Evolutionary conservation across 2,888 invertebrate species (phyloP), one percentile per base, ranked within the genome.

Genomic region (Plemyria rubiginata): DNA sequence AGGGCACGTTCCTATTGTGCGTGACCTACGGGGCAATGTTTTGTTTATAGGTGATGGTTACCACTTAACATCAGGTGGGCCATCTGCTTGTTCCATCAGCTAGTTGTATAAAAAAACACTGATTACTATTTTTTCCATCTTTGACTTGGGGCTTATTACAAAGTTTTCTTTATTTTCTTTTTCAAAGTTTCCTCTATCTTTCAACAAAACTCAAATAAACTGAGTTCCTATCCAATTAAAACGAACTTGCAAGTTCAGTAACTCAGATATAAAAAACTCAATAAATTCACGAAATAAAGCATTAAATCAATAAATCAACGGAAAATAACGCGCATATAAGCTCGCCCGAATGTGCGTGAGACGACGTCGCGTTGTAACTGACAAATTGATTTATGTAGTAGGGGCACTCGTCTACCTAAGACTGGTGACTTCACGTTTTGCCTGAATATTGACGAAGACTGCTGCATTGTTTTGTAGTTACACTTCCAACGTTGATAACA

Each of bases 371-470:
- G 74, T 76, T 79, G 81, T 74, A 77, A 82, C 87, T 89, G 90
- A 90, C 90, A 90, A 90, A 88, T 90, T 89, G 90, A 90, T 90
- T 90, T 90, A 90, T 90, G 82, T 83, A 78, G 84, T 80, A 62
- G 63, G 76, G 73, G 71, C 65, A 62, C 61, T 45, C 64, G 68
- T 63, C 66, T 62, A 36, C 32, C 50, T 1, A 11, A 65, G 65
- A 65, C 72, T 74, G 78, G 83, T 71, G 80, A 87, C 75, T 85
- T 85, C 64, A 75, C 72, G 77, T 74, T 78, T 75, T 70, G 82
- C 68, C 85, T 59, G 75, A 83, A 70, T 71, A 68, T 68, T 72
- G 73, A 68, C 73, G 70, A 74, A 73, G 65, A 65, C 76, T 71
- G 76, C 74, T 62, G 11, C 36, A 75, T 78, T 75, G 71, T 48